Base-by-base conservation (phyloP, 1,140 invertebrate genomes). In the Drosophila parabipectinata region DNA sequence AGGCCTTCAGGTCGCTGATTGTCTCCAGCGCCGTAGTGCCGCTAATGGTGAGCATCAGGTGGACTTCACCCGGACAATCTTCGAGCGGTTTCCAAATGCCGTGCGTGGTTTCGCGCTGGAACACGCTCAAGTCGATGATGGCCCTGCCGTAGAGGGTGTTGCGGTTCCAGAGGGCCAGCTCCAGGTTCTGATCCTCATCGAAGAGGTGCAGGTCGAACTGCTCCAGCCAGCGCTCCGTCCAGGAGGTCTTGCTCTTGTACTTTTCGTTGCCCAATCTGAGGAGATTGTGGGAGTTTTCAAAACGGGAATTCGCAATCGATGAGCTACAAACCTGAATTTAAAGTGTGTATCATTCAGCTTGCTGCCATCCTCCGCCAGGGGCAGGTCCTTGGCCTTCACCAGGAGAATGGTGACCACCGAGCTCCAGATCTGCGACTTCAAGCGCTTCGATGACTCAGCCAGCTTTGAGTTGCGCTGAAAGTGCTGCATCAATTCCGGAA, bases 131-230 rank as follows among this genome's bases (percentile, higher is more conserved):
- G 92, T 99, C 97, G 78, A 99, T 96, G 12, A 95, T 93, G 90
- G 96, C 96, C 91, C 97, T 98, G 92, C 91, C 91, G 39, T 76
- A 92, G 0, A 90, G 58, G 0, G 80, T 82, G 21, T 91, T 91
- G 4, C 90, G 77, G 72, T 91, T 92, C 91, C 91, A 92, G 0
- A 91, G 51, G 0, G 83, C 77, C 52, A 92, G 21, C 61, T 92
- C 90, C 14, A 92, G 54, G 53, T 77, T 82, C 63, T 91, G 91
- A 54, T 92, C 89, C 47, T 92, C 98, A 79, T 99, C 97, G 91
- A 97, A 99, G 6, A 99, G 94, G 91, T 99, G 98, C 7, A 99
- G 93, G 92, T 99, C 98, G 92, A 99, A 99, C 92, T 99, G 98
- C 90, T 99, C 99, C 87, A 99, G 90, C 98, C 98, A 99, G 72